Evolutionary conservation across 2,888 invertebrate genomes (phyloP).

Genomic region (Arge pagana): DNA sequence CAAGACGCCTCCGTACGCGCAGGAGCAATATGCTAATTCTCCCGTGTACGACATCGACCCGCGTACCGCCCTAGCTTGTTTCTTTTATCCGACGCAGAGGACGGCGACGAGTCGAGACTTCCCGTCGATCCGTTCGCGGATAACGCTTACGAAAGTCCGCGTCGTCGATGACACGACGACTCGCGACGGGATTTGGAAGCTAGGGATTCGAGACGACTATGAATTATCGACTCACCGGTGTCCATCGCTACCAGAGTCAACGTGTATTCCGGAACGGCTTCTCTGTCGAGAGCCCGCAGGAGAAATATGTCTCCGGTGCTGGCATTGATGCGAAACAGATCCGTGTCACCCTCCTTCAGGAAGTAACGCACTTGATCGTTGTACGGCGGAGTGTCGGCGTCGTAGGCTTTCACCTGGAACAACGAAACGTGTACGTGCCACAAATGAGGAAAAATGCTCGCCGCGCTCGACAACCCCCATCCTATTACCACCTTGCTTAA

Average conservation of each 20-base stretch:
- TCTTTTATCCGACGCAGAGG: conserved; percentile 12
- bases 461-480: too few relatives aligned
- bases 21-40: conserved; percentile 18
- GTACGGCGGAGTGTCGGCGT: conserved; percentile 89
- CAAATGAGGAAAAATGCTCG: too few relatives aligned
- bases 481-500: too few relatives aligned
- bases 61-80: conserved; percentile 11
- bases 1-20: conserved; percentile 4
- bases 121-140: background rate
- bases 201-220: background rate
- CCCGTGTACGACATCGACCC: conserved; percentile 14
- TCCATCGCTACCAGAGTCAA: conserved; percentile 91
- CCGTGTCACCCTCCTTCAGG: conserved; percentile 90
- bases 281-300: conserved; percentile 81
- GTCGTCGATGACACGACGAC: conserved; percentile 20
- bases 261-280: conserved; percentile 81
- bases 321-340: conserved; percentile 89
- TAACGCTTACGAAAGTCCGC: conserved; percentile 3
- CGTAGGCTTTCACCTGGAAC: conserved; percentile 79
- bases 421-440: too few relatives aligned
- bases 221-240: conserved; percentile 72
- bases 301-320: conserved; percentile 89
- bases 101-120: conserved; percentile 8
- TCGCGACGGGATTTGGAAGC: conserved; percentile 2
- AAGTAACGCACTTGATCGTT: conserved; percentile 91